These are phyloP conservation scores for Monodelphis domestica DNA, from an alignment of 2,797 vertebrate genomes.

Conservation along the genomic window DNA sequence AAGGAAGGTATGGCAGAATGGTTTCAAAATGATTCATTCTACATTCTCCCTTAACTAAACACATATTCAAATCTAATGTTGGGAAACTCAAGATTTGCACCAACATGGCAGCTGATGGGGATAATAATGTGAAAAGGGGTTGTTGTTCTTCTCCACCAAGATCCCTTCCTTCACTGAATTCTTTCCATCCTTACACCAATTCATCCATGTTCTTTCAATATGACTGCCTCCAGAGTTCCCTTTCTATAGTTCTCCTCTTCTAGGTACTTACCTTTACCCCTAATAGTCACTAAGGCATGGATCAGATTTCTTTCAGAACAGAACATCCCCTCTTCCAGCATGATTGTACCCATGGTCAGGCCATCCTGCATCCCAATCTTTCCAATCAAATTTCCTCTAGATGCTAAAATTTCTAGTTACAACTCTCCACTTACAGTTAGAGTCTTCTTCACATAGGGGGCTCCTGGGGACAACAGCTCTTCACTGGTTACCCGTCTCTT, in stretches of 20 bases:
- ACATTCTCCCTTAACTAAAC: background rate
- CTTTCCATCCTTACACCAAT: background rate
- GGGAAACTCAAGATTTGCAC: background rate
- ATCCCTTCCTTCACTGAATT: background rate
- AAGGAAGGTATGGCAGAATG: background rate
- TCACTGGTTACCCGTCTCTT: conserved; percentile 87
- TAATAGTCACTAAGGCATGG: background rate
- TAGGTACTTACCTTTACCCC: background rate
- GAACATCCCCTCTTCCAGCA: background rate
- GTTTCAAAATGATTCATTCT: background rate
- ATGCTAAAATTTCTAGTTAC: background rate
- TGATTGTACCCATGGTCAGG: background rate
- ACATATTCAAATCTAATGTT: background rate
- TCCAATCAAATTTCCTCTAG: background rate
- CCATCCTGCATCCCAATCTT: background rate
- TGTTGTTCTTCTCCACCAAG: background rate
- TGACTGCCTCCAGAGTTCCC: background rate
- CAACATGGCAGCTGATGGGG: background rate
- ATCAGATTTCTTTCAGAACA: background rate
- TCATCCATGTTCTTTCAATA: background rate
- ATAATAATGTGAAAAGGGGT: background rate
- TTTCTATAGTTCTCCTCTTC: background rate
- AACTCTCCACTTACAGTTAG: conserved; percentile 87
- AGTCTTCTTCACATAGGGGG: conserved; percentile 89
- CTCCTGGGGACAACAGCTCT: conserved; percentile 90